phyloP scores from a whole-genome alignment of 2,888 invertebrate genomes.

The Rhagophthalmus giganteus region DNA sequence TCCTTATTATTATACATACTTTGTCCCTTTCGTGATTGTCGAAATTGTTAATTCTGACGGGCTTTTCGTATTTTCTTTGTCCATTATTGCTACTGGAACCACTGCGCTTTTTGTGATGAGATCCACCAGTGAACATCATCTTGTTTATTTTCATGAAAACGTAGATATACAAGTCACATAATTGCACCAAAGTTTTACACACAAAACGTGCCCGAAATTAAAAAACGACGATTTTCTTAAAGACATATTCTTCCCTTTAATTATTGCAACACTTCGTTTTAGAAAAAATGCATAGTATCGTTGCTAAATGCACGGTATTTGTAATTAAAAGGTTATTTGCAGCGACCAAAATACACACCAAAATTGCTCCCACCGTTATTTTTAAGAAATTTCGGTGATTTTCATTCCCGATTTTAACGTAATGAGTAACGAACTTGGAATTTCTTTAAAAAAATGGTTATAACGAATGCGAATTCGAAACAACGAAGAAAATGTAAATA shows the following conservation, averaged over 20 bases:
- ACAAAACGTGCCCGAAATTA: neutral
- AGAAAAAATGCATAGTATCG: constrained; percentile 5
- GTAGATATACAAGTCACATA: neutral
- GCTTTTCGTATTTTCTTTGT: constrained; percentile 46
- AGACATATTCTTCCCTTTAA: neutral
- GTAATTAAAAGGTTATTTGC: constrained; percentile 14
- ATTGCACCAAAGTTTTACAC: neutral
- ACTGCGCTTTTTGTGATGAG: constrained; percentile 62
- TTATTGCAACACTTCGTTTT: neutral
- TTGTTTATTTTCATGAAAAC: constrained; percentile 30
- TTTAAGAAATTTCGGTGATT: constrained; percentile 14
- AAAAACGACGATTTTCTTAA: neutral
- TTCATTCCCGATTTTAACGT: constrained; percentile 19
- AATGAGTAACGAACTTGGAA: constrained; percentile 25
- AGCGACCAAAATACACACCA: constrained; percentile 6
- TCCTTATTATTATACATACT: no score
- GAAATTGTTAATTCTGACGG: constrained; percentile 39
- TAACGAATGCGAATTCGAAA: no score
- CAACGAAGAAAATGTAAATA: constrained; percentile 12
- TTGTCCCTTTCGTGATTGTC: constrained; percentile 29
- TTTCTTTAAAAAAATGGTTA: constrained; percentile 13
- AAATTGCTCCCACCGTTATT: constrained; percentile 7
- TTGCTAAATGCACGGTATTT: constrained; percentile 19
- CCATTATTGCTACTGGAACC: constrained; percentile 50
- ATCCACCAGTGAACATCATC: constrained; percentile 74